Evolutionary conservation across 2,113 vertebrate genomes (phyloP), one percentile per base, ranked within the genome.

Genomic region (Hemibagrus wyckioides): DNA sequence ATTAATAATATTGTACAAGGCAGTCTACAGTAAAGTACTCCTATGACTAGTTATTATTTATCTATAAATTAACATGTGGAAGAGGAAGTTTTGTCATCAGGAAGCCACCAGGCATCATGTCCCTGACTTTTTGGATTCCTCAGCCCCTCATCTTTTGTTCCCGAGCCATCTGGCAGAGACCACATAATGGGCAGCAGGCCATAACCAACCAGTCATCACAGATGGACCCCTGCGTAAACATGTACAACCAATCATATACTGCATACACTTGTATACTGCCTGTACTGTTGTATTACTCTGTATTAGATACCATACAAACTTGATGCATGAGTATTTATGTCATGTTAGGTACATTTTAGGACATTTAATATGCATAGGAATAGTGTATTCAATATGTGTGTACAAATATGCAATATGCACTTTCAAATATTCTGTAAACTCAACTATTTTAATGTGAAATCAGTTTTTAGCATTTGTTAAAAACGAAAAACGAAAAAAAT

Each of bases 141-240:
- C 82, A 92, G 86, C 93, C 88, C 83, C 93, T 95, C 76, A 89
- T 92, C 88, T 94, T 95, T 90, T 95, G 94, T 90, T 96, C 95
- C 39, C 94, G 90, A 23, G 95, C 95, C 95, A 96, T 92, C 89
- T 96, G 95, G 85, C 95, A 96, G 79, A 96, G 90, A 92, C 95
- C 95, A 87, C 95, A 96, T 15, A 88, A 80, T 2, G 92, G 89
- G 77, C 93, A 84, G 88, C 94, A 96, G 83, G 90, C 61, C 94
- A 96, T 95, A 80, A 94, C 56, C 0, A 94, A 23, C 95, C 95
- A 96, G 91, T 96, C 95, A 63, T 94, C 91, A 91, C 95, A 95
- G 92, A 96, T 92, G 0, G 95, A 94, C 39, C 95, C 95, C 95
- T 96, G 89, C 17, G 7, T 81, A 67, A 89, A 91, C 25, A 88